A percentile compares a stretch with the other conserved stretches of the same genome.
Conservation (phyloP, 2,888 invertebrate species). For the Dicyrtomina minuta region DNA sequence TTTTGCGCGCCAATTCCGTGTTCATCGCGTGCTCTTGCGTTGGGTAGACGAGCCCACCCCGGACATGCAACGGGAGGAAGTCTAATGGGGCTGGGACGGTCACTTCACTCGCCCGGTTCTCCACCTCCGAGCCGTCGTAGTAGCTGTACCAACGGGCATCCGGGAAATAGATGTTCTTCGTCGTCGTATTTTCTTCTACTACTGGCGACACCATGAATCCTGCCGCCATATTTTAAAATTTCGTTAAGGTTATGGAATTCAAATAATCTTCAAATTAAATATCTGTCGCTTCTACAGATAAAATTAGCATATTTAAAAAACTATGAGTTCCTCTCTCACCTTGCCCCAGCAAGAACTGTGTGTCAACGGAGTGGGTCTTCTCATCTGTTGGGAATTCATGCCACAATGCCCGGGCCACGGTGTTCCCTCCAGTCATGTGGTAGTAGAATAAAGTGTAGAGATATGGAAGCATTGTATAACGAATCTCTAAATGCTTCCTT, state of each 20-base stretch:
- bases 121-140: constrained; percentile 55
- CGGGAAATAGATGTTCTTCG: constrained; percentile 66
- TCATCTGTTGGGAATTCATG: constrained; percentile 53
- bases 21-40: constrained; percentile 50
- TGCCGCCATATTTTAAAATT: neutral
- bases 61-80: constrained; percentile 51
- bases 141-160: constrained; percentile 69
- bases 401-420: constrained; percentile 43
- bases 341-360: constrained; percentile 57
- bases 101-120: neutral
- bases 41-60: constrained; percentile 53
- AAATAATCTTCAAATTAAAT: neutral
- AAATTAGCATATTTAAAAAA: too few relatives aligned
- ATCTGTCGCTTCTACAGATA: too few relatives aligned
- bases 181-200: constrained; percentile 59
- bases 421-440: constrained; percentile 66
- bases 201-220: constrained; percentile 72
- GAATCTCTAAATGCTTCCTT: constrained; percentile 49
- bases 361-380: constrained; percentile 52
- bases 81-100: constrained; percentile 37
- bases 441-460: constrained; percentile 66
- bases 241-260: too few relatives aligned
- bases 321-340: too few relatives aligned
- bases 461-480: constrained; percentile 59
- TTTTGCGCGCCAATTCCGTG: constrained; percentile 55